Conservation (phyloP, 1,140 invertebrate species). For the Microplitis mediator region DNA sequence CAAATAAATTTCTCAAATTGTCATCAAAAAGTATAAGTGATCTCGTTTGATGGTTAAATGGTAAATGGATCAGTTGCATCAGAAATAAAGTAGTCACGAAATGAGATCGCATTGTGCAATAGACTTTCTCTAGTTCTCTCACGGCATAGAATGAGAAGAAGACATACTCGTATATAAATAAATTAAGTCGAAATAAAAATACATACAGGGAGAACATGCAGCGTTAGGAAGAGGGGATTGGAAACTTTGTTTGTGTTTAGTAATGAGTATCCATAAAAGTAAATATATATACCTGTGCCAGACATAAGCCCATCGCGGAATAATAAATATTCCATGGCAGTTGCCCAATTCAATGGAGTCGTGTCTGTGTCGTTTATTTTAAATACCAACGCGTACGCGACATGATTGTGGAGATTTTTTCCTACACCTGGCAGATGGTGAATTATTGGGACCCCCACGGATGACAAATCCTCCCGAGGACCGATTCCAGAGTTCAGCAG, state of each 20-base stretch:
- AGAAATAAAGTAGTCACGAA: constrained; percentile 39
- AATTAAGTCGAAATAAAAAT: background rate
- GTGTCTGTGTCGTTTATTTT: constrained; percentile 83
- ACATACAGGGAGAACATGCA: too few relatives aligned
- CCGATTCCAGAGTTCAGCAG: constrained; percentile 84
- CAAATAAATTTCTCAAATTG: background rate
- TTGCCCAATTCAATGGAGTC: constrained; percentile 82
- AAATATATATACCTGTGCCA: constrained; percentile 68
- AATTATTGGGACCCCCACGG: constrained; percentile 69
- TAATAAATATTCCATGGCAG: constrained; percentile 83
- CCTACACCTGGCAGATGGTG: constrained; percentile 85
- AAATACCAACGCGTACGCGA: constrained; percentile 78
- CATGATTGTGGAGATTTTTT: constrained; percentile 87
- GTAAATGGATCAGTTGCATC: constrained; percentile 37
- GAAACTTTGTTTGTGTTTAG: too few relatives aligned
- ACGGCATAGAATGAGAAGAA: background rate
- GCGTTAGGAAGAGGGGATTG: too few relatives aligned
- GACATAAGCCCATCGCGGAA: constrained; percentile 86
- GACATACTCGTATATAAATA: background rate
- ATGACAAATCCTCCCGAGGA: constrained; percentile 72
- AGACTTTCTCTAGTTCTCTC: constrained; percentile 46
- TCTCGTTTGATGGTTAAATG: constrained; percentile 23
- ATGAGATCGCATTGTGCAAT: constrained; percentile 51
- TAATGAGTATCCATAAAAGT: background rate
- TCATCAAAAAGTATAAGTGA: background rate